Percentiles rank a stretch among this genome's conserved stretches.
Evolutionary conservation across 2,888 invertebrate species (phyloP).

Genomic region (Trachelus troglodyta): DNA sequence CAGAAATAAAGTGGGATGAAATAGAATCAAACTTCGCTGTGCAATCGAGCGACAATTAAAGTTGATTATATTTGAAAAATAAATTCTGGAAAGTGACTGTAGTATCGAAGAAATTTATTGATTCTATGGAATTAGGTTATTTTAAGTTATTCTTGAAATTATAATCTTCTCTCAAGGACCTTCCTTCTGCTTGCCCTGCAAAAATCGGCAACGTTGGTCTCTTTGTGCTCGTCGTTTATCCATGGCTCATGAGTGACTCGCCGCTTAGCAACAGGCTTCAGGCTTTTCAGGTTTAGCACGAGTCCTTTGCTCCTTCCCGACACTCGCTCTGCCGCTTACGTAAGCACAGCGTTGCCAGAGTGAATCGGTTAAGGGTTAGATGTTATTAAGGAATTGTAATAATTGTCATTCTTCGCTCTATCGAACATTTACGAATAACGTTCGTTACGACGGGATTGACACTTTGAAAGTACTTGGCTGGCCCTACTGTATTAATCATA

Average conservation of each 20-base stretch:
- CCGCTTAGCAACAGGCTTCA: conserved; percentile 8
- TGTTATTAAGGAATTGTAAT: neutral
- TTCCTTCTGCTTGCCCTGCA: neutral
- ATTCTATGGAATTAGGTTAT: neutral
- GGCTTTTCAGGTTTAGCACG: conserved; percentile 8
- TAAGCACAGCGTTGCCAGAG: conserved; percentile 6
- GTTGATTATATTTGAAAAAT: neutral
- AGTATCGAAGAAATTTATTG: neutral
- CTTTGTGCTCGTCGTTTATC: neutral
- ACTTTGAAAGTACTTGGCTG: neutral
- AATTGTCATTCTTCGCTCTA: neutral
- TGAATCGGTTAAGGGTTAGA: neutral
- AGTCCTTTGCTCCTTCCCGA: conserved; percentile 8
- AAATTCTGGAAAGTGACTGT: neutral
- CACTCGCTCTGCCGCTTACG: conserved; percentile 4
- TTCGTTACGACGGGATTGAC: neutral
- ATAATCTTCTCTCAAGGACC: neutral
- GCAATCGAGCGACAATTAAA: neutral
- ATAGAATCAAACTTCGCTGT: neutral
- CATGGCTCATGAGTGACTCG: neutral
- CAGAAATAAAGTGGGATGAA: neutral
- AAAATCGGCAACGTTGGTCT: conserved; percentile 2
- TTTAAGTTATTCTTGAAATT: neutral
- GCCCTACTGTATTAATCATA: neutral
- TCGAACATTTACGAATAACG: neutral